Evolutionary conservation across 2,888 invertebrate genomes (phyloP).

Genomic region (Allygus modestus): DNA sequence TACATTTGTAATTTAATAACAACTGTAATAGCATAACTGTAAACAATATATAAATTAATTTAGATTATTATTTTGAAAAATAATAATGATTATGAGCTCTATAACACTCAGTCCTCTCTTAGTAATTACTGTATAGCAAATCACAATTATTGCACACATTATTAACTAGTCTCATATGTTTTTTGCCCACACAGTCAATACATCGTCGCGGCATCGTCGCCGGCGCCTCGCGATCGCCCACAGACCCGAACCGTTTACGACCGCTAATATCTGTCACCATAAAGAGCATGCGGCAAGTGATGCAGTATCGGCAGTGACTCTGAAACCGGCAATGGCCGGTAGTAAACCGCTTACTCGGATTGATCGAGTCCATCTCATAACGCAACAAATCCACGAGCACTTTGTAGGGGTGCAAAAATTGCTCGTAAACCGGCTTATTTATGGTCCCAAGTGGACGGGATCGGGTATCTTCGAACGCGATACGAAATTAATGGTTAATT

Average conservation of each 20-base stretch:
- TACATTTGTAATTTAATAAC: no score
- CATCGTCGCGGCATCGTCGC: no score
- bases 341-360: background rate
- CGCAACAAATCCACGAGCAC: background rate
- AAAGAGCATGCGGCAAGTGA: slow-evolving; percentile 16
- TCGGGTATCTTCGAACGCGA: slow-evolving; percentile 19
- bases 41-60: no score
- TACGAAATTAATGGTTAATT: slow-evolving; percentile 55
- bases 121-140: no score
- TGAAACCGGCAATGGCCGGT: background rate
- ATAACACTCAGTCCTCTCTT: no score
- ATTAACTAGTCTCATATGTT: no score
- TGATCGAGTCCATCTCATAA: background rate
- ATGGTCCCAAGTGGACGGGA: slow-evolving; percentile 41
- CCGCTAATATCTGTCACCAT: slow-evolving; percentile 2
- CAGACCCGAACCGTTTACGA: background rate
- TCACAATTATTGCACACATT: no score
- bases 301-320: background rate
- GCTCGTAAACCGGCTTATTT: slow-evolving; percentile 40
- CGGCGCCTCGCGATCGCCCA: background rate
- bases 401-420: slow-evolving; percentile 46
- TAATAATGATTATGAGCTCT: no score
- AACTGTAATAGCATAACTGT: no score
- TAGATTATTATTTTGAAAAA: no score
- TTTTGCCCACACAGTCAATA: no score